Percentiles rank a stretch among this genome's conserved stretches.
Evolutionary conservation across 2,797 vertebrate species (phyloP).

Genomic region (Eospalax fontanierii): DNA sequence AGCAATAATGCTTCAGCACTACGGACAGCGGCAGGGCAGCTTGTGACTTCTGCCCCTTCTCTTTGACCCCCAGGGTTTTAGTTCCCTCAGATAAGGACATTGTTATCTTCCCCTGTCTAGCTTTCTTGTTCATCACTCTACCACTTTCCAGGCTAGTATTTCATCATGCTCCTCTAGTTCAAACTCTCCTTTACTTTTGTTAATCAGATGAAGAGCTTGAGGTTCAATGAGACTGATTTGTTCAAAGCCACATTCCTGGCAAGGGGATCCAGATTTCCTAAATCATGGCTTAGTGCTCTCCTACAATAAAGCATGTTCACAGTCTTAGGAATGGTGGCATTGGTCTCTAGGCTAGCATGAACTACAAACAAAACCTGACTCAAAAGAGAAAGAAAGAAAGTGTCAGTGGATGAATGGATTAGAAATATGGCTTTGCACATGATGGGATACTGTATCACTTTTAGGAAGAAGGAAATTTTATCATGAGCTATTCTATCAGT

Average conservation of each 20-base stretch:
- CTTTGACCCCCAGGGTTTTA: too few species aligned
- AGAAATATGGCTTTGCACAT: neutral
- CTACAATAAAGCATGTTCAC: neutral
- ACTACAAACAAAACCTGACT: neutral
- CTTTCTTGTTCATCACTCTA: neutral
- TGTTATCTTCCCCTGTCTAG: neutral
- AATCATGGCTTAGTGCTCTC: neutral
- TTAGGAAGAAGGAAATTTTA: neutral
- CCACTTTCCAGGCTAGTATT: neutral
- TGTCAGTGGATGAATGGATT: too few species aligned
- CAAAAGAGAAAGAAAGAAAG: neutral
- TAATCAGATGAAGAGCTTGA: neutral
- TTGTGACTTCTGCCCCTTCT: too few species aligned
- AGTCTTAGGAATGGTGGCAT: neutral
- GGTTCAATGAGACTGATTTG: neutral
- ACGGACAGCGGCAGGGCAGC: neutral
- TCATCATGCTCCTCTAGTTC: neutral
- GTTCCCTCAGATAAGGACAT: too few species aligned
- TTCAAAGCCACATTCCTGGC: slow-evolving; percentile 28
- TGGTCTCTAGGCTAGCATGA: neutral
- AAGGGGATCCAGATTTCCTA: slow-evolving; percentile 6
- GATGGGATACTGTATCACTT: neutral
- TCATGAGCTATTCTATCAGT: neutral
- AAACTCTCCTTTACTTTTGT: neutral
- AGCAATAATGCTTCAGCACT: slow-evolving; percentile 55